Percentiles rank a stretch among this genome's conserved stretches.
Conservation (phyloP, 1,140 invertebrate species). For the Stegodyphus mimosarum region DNA sequence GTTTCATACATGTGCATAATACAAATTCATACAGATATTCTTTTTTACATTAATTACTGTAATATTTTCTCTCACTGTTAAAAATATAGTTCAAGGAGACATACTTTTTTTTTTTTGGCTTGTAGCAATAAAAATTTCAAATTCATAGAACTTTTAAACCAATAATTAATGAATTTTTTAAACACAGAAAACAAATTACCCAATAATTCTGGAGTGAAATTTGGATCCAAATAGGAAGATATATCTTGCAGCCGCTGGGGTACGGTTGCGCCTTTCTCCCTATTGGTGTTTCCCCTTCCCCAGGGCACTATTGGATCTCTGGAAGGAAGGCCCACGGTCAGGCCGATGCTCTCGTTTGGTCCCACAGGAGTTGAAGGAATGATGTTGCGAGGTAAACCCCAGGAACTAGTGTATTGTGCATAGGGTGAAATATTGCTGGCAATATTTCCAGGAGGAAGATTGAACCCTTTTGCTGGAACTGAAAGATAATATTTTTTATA, state of each 20-base stretch:
- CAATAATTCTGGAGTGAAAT: constrained; percentile 49
- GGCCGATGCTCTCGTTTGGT: constrained; percentile 25
- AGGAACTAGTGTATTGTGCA: constrained; percentile 44
- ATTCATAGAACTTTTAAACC: no score
- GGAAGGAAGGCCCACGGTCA: constrained; percentile 27
- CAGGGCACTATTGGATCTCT: constrained; percentile 49
- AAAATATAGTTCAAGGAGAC: no score
- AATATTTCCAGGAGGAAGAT: constrained; percentile 29
- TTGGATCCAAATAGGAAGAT: constrained; percentile 53
- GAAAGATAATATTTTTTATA: background rate
- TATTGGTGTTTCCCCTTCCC: constrained; percentile 34
- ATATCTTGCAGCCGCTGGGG: constrained; percentile 49
- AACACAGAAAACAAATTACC: constrained; percentile 17
- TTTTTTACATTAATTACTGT: no score
- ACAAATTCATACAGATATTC: no score
- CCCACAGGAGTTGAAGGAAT: constrained; percentile 54
- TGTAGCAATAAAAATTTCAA: no score
- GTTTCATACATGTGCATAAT: no score
- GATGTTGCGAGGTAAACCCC: constrained; percentile 46
- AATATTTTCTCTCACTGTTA: no score
- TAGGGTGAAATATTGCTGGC: constrained; percentile 45
- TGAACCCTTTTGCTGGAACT: constrained; percentile 54
- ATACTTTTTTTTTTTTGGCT: no score
- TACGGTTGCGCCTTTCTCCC: constrained; percentile 30
- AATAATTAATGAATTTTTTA: no score